Conservation (phyloP, 2,888 invertebrate genomes). For the Tuberolachnus salignus region DNA sequence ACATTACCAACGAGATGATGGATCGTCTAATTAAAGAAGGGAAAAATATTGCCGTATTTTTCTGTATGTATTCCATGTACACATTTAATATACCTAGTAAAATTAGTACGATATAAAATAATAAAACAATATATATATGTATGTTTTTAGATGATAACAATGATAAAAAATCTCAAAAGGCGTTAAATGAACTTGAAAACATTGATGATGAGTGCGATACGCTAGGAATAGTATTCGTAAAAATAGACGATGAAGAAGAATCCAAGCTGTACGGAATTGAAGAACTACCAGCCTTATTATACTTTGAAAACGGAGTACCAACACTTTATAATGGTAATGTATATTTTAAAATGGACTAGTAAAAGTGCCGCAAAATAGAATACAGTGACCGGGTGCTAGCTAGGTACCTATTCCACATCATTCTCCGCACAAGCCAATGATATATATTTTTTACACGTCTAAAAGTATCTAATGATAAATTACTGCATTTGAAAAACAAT, state of each 20-base stretch:
- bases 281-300: slow-evolving; percentile 82
- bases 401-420: too few species aligned
- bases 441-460: too few species aligned
- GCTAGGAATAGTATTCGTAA: slow-evolving; percentile 87
- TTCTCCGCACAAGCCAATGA: too few species aligned
- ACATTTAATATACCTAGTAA: too few species aligned
- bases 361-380: too few species aligned
- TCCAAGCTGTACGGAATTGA: slow-evolving; percentile 90
- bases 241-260: slow-evolving; percentile 88
- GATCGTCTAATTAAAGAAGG: slow-evolving; percentile 87
- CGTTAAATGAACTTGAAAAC: slow-evolving; percentile 86
- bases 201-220: slow-evolving; percentile 92
- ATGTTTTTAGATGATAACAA: slow-evolving; percentile 79
- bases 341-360: slow-evolving; percentile 31
- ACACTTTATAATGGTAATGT: slow-evolving; percentile 63
- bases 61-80: slow-evolving; percentile 71
- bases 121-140: neutral
- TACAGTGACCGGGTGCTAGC: too few species aligned
- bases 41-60: slow-evolving; percentile 85
- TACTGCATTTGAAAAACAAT: too few species aligned
- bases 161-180: slow-evolving; percentile 83
- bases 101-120: too few species aligned
- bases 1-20: slow-evolving; percentile 92
- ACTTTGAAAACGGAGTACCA: slow-evolving; percentile 66
- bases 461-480: too few species aligned